Percentiles rank a stretch among this genome's conserved stretches.
These are phyloP conservation scores for Leptatherina wallacei DNA, from an alignment of 2,797 vertebrate genomes.

Conservation along the genomic window DNA sequence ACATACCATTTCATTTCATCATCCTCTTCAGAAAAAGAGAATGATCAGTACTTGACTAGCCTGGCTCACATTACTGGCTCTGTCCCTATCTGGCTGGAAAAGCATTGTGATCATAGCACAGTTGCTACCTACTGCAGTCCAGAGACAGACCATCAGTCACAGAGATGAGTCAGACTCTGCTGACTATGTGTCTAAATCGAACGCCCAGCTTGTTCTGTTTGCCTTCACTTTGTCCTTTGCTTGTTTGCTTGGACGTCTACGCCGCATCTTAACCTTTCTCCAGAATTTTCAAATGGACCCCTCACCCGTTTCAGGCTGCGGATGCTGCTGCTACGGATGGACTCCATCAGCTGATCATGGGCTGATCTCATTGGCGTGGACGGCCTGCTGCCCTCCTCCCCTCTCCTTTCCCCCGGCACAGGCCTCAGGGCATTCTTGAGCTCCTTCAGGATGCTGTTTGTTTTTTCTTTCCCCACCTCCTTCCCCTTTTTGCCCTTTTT, in stretches of 20 bases:
- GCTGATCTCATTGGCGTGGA: slow-evolving; percentile 91
- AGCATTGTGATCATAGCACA: slow-evolving; percentile 37
- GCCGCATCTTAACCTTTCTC: neutral
- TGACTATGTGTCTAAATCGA: slow-evolving; percentile 65
- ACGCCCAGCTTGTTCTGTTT: slow-evolving; percentile 34
- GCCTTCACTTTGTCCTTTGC: slow-evolving; percentile 1
- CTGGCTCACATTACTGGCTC: slow-evolving; percentile 26
- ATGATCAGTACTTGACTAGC: neutral
- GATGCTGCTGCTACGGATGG: slow-evolving; percentile 89
- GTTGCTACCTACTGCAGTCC: slow-evolving; percentile 28
- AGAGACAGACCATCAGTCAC: slow-evolving; percentile 45
- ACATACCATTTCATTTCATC: slow-evolving; percentile 3
- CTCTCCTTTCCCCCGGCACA: slow-evolving; percentile 83
- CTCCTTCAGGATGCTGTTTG: slow-evolving; percentile 89
- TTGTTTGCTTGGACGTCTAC: neutral
- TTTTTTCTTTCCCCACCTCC: slow-evolving; percentile 81
- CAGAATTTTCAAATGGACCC: no score
- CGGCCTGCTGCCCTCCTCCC: slow-evolving; percentile 88
- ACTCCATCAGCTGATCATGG: slow-evolving; percentile 94
- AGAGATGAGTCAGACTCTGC: slow-evolving; percentile 62
- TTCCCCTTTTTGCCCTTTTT: slow-evolving; percentile 88
- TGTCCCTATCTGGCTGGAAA: slow-evolving; percentile 24
- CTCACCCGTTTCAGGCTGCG: slow-evolving; percentile 87
- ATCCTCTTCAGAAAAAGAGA: slow-evolving; percentile 17
- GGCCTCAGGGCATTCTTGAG: slow-evolving; percentile 93